Base-by-base conservation (phyloP, 2,113 vertebrate genomes). In the Pseudopodoces humilis region DNA sequence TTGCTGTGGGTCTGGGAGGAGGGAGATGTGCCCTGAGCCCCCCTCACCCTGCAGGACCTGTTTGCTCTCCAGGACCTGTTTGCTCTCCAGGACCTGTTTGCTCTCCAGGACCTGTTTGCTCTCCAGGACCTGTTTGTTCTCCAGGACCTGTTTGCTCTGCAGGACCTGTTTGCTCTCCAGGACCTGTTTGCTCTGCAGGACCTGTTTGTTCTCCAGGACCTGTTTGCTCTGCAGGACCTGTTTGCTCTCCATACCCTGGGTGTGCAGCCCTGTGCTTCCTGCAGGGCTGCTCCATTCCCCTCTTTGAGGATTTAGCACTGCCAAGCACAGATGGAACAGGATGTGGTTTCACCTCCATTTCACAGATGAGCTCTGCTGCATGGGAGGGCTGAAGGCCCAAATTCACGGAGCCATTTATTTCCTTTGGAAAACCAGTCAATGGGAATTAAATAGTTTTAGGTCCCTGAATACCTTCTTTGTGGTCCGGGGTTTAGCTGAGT, bases 361-460 rank as follows among this genome's bases (percentile, higher is more conserved):
- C 72, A 74, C 83, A 72, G 47, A 52, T n/a, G n/a, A 92, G 63
- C 83, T 60, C 68, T 69, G 79, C 90, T 88, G 46, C 68, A 59
- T 0, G 19, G 67, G 74, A 81, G 68, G 71, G 79, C 85, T 76
- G 18, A 86, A 67, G 46, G 86, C 86, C 90, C 68, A 77, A 63
- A 83, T 50, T 83, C 91, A 35, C 5, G 47, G 68, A 59, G 79
- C 76, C 63, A 5, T 90, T 93, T 74, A 69, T 83, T 92, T 88
- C 71, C 79, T 94, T 96, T 88, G 91, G 83, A 92, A 86, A 90
- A 58, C 4, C 72, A 77, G 56, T 94, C 91, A 78, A 13, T 94
- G 72, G 64, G 95, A 96, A 96, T 94, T 75, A 92, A 95, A 81
- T 23, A 67, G 88, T 80, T 94, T 86, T 62, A 74, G 83, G 68